Percentiles rank a stretch among this genome's conserved stretches.
These are phyloP conservation scores for Cromileptes altivelis DNA, from an alignment of 2,113 vertebrate species.

Conservation along the genomic window DNA sequence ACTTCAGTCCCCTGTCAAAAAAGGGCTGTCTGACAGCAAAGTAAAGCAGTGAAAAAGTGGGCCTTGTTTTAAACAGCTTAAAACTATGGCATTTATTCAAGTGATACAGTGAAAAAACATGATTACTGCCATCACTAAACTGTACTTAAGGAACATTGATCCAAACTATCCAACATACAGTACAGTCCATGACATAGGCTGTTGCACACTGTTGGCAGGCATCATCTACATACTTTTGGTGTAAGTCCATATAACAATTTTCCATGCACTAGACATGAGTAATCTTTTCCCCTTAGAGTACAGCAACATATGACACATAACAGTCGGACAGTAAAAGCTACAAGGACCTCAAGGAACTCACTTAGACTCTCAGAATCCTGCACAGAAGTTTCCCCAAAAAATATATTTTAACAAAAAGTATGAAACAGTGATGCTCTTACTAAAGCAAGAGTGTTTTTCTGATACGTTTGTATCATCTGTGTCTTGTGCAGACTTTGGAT, in stretches of 20 bases:
- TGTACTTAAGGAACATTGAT: not conserved
- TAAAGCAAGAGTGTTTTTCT: not conserved
- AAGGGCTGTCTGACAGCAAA: too few relatives aligned
- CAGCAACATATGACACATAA: not conserved
- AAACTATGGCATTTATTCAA: not conserved
- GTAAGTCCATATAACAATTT: not conserved
- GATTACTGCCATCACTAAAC: not conserved
- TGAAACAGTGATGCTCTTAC: not conserved
- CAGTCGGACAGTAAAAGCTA: not conserved
- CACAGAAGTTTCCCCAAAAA: not conserved
- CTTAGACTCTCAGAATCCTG: not conserved
- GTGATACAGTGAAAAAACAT: not conserved
- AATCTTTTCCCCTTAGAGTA: not conserved
- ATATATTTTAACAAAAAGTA: not conserved
- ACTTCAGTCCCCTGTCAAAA: too few relatives aligned
- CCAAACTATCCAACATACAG: slow-evolving; percentile 3
- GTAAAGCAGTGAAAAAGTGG: too few relatives aligned
- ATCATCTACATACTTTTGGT: not conserved
- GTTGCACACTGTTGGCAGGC: not conserved
- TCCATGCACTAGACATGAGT: not conserved
- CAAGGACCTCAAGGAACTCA: not conserved
- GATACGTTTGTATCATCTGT: slow-evolving; percentile 45
- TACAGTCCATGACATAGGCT: not conserved
- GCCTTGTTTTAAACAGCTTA: too few relatives aligned
- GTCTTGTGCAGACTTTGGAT: slow-evolving; percentile 85